Base-by-base conservation (phyloP, 2,888 invertebrate species). In the Xanthorhoe spadicearia region DNA sequence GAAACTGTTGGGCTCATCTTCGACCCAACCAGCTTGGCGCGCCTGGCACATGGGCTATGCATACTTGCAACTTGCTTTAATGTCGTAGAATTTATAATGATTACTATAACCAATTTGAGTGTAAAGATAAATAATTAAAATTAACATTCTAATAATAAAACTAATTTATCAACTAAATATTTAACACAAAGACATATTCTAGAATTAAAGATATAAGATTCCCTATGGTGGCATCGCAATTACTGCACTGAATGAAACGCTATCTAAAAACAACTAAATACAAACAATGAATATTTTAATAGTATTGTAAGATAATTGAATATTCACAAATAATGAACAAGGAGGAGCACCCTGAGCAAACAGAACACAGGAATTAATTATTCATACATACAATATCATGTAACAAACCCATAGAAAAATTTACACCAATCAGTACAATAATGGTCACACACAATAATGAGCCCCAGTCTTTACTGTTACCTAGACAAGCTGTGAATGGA, bases 401-500 rank as follows among this genome's bases (percentile, higher is more conserved):
- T 88, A 90, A 89, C 86, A 89, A 92, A 92, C 88, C 85, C 86
- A 89, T 91, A 90, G 87, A 90, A 91, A 90, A 92, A 90, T 92
- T 88, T 92, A 92, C 92, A 92, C 83, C 91, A 88, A 88, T 89
- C 88, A 88, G 87, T 88, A 87, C 88, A 83, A 80, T 81, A 87
- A 69, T 80, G 85, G 85, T 89, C 85, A 87, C 84, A 87, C 84
- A 87, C 84, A 82, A 79, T 77, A 76, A 76, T 74, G 72, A 81
- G 92, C 91, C 92, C 92, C 92, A 89, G 90, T 82, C 92, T 85
- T 79, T 76, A 82, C 76, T 77, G 79, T 13, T 70, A 63, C 65
- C 74, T 60, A 57, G 51, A 65, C 66, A 69, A 68, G 70, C 68
- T 55, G 70, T 67, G 65, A 70, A 66, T 61, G 55, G 49, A 51